These are phyloP conservation scores for Glandiceps talaboti DNA, from an alignment of 53 echinoderm and acorn worm genomes.

Conservation along the genomic window DNA sequence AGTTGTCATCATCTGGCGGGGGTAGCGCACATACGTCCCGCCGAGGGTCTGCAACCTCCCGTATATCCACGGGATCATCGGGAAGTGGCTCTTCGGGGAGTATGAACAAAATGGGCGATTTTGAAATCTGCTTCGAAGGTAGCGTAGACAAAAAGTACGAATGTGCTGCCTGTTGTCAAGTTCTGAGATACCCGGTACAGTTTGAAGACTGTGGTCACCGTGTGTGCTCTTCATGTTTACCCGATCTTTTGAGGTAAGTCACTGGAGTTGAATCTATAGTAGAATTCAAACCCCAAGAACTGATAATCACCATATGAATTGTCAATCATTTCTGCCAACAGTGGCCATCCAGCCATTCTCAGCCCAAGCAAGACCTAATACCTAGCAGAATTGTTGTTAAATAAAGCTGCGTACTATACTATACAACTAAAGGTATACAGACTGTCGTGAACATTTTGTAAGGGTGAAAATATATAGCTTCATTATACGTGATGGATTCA, in stretches of 20 bases:
- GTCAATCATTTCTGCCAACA: no score
- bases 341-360: no score
- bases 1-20: not conserved
- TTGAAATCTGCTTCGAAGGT: conserved; percentile 35
- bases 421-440: no score
- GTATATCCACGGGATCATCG: not conserved
- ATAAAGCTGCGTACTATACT: no score
- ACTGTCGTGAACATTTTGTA: no score
- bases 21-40: not conserved
- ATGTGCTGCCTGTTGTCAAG: conserved; percentile 79
- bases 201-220: conserved; percentile 90
- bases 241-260: conserved; percentile 71
- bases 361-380: no score
- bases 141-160: conserved; percentile 58
- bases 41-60: not conserved
- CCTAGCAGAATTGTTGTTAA: no score
- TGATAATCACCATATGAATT: no score
- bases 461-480: no score
- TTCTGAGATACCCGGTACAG: conserved; percentile 85
- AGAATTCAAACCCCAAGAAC: no score
- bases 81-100: not conserved
- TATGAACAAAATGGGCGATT: not conserved
- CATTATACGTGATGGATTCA: no score
- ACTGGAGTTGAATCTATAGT: no score
- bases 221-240: conserved; percentile 76